Base-by-base conservation (phyloP, 2,888 invertebrate species). In the Nomada hirtipes region DNA sequence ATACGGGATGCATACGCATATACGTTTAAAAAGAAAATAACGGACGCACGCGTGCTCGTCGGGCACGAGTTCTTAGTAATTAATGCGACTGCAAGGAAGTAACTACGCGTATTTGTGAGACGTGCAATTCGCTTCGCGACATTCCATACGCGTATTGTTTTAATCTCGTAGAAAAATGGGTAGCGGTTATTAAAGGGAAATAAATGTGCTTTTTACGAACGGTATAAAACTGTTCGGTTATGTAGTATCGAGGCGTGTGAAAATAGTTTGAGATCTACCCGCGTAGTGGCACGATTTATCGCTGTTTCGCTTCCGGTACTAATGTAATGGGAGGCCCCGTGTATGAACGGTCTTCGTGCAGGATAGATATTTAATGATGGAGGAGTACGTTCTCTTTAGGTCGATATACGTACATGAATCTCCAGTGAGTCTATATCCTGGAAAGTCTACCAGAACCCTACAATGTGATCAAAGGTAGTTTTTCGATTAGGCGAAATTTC, bases 391-490 rank as follows among this genome's bases (percentile, higher is more conserved):
- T 26, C 52, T 42, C 50, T 50, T 55, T 79, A 71, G 65, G 79
- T 59, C 13, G 50, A 60, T 70, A 67, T 82, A 76, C 26, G 23
- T 76, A 50, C 23, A 75, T 77, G 64, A 59, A 64, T 81, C 26
- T 73, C 83, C 82, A 83, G 79, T 75, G 75, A 79, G 69, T 82
- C 82, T 86, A 86, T 86, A 87, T 87, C 87, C 89, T 89, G 89
- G 86, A 89, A 86, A 90, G 87, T 90, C 87, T 89, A 89, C 89
- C 87, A 84, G 82, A 79, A 86, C 79, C 83, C 68, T 71, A 74
- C 60, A 76, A 74, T 83, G 78, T 75, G 76, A 87, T 87, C 74
- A 69, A 78, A 26, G 71, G 73, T 87, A 87, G 73, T 67, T 59
- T 67, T 59, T 81, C 57, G 69, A 83, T 81, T 76, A 83, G 53